Evolutionary conservation across 2,797 vertebrate genomes (phyloP), one percentile per base, ranked within the genome.

Genomic region (Sebastes dallii): DNA sequence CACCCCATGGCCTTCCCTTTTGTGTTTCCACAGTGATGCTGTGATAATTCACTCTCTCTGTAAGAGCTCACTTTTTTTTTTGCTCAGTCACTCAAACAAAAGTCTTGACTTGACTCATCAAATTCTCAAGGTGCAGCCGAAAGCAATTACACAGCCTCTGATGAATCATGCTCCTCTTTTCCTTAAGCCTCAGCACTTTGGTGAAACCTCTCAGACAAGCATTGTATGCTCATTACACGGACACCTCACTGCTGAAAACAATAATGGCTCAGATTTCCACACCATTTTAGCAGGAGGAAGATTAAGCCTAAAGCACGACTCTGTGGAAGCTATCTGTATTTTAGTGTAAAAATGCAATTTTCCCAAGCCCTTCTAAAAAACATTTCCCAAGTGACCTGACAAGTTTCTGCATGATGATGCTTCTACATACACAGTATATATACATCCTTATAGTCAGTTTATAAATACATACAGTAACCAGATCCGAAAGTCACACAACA

Each of bases 131-230:
- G 89, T 91, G 86, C 81, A 86, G 86, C 91, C 60, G 42, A 94
- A 95, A 95, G 94, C 89, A 95, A 95, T 95, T 94, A 94, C 87
- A 88, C 83, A 80, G 75, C 71, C 87, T 86, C 80, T 77, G 80
- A 92, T 91, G 82, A 92, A 93, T 94, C 89, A 91, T 89, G 90
- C 84, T 87, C 85, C 76, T 88, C 69, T 91, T 92, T 94, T 92
- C 82, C 88, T 91, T 78, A 81, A 86, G 85, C 83, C 90, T 93
- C 93, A 92, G 92, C 92, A 92, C 89, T 94, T 92, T 85, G 70
- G 58, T 71, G 78, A 88, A 91, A 84, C 82, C 85, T 89, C 80
- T 87, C 84, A 84, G 67, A 80, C 80, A 32, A 81, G 81, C 80
- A 62, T 71, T 82, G 88, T 85, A 56, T 81, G 81, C 87, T 92